Evolutionary conservation across 2,888 invertebrate genomes (phyloP), one percentile per base, ranked within the genome.

Genomic region (Rotaria macrura): DNA sequence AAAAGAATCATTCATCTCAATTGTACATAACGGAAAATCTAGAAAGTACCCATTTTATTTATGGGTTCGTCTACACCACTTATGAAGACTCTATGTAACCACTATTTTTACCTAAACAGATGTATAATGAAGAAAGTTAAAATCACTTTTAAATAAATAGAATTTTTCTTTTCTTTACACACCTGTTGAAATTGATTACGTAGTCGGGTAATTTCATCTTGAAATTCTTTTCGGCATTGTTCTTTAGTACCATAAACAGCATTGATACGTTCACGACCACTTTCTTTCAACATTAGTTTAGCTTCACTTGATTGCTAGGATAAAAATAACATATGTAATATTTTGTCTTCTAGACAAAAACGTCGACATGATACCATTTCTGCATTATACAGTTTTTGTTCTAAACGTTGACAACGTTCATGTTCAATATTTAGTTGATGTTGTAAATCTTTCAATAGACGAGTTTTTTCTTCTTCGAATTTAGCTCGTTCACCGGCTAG

Each of bases 381-480:
- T 65, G 34, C 29, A 65, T 65, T 34, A 34, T 65, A 65, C 34
- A 65, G 7, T 34, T 65, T 65, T 34, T 65, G 12, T 43, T 79
- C 43, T 14, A 79, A 43, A 14, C 43, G 23, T n/a, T 79, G 40
- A 43, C 43, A 43, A 43, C 79, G 25, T 43, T 79, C 43, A 12
- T 14, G 79, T 79, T 79, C 79, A 43, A 40, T n/a, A 25, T 43
- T 40, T 25, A 79, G 43, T 79, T 79, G 9, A 10, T 79, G 25
- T 79, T 79, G 79, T 43, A 79, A 43, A 79, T 79, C 79, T 79
- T 79, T 40, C 6, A 79, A 17, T 12, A 43, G 7, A 43, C 25
- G 25, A 43, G 43, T n/a, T 79, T 79, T 79, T 79, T 79, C 79
- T 43, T 79, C 79, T 40, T 79, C 79, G 43, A 43, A 79, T 43